Conservation (phyloP, 2,888 invertebrate genomes). For the Nymphalis polychloros region DNA sequence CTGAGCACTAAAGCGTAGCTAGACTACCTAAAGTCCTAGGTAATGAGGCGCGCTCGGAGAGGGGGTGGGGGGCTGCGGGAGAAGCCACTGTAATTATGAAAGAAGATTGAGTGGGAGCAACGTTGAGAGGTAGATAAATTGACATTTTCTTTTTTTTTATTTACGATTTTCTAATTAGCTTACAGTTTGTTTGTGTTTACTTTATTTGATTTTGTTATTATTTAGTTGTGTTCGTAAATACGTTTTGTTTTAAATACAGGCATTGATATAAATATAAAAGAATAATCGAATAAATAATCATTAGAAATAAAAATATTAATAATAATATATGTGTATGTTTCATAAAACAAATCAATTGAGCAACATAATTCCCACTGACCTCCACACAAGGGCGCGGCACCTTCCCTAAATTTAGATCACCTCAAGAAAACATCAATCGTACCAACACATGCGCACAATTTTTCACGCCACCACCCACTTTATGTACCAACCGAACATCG, state of each 20-base stretch:
- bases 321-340: neutral
- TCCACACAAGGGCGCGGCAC: conserved; percentile 63
- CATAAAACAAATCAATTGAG: neutral
- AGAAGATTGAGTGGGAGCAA: conserved; percentile 74
- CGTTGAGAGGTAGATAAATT: conserved; percentile 41
- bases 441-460: conserved; percentile 78
- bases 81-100: conserved; percentile 78
- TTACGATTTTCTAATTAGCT: conserved; percentile 15
- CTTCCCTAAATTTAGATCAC: conserved; percentile 77
- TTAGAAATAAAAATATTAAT: neutral
- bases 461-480: conserved; percentile 41
- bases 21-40: conserved; percentile 64
- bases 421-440: conserved; percentile 81
- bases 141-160: conserved; percentile 15
- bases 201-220: conserved; percentile 17
- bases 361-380: conserved; percentile 45
- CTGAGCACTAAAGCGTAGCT: conserved; percentile 56
- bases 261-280: too few species aligned
- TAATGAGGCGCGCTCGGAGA: conserved; percentile 67
- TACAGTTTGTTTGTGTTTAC: conserved; percentile 6
- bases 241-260: too few species aligned
- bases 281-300: neutral
- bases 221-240: too few species aligned
- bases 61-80: conserved; percentile 46
- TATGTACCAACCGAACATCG: conserved; percentile 36